Base-by-base conservation (phyloP, 2,797 vertebrate species). In the Danio kyathit region DNA sequence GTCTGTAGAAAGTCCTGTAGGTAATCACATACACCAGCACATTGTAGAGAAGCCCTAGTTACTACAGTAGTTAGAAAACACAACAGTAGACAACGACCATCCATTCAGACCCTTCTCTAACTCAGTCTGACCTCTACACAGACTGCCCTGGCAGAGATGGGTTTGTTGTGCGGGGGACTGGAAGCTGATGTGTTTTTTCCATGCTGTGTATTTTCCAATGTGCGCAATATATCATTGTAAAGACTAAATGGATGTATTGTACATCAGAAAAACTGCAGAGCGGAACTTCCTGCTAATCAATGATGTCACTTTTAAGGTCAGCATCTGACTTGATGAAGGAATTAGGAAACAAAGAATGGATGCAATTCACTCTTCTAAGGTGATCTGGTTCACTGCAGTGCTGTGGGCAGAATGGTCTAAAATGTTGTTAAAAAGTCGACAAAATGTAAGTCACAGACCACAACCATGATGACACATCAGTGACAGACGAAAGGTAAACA, bases 231-330 rank as follows among this genome's bases (percentile, higher is more conserved):
- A 56, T 74, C 52, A 79, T 52, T 43, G 56, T 64, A 19, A 52
- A 41, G 40, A 16, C 40, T 77, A 57, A 79, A 78, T 51, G 49
- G 51, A 19, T 59, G 69, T 74, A 78, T 78, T 82, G 75, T 74
- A 40, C 2, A 61, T 70, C 44, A 76, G 52, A 69, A 59, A 82
- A 14, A 19, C 21, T 14, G 17, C 7, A n/a, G 48, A 82, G 16
- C 10, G 9, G 46, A 76, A 77, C 74, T 63, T 64, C 59, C 41
- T 77, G 44, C 10, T 16, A 43, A 56, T 43, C 5, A 3, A 59
- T 66, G 66, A 82, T 59, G 49, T 77, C 67, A 74, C 21, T 48
- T 56, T 46, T 64, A 52, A 7, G n/a, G 17, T 61, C 56, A 71
- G 21, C 38, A 77, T 54, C 41, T 77, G 41, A 64, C 41, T 59